phyloP scores from a whole-genome alignment of 2,888 invertebrate genomes.

The Crepidodera aurea region DNA sequence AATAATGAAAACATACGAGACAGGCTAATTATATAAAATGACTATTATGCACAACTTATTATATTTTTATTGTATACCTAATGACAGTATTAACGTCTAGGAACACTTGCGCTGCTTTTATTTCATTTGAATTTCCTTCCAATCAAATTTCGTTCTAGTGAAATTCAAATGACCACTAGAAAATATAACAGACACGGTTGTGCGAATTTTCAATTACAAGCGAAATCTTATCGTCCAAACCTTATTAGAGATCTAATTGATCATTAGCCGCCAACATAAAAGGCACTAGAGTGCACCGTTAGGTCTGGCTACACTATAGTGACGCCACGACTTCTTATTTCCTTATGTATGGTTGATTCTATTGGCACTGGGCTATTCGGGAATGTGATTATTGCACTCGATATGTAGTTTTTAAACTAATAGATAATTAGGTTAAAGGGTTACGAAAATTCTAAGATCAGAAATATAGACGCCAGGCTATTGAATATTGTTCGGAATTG shows the following conservation, averaged over 20 bases:
- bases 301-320: slow-evolving; percentile 16
- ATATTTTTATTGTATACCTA: too few species aligned
- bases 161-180: background rate
- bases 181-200: background rate
- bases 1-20: too few species aligned
- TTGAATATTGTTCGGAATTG: too few species aligned
- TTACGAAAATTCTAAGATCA: too few species aligned
- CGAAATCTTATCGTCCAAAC: slow-evolving; percentile 13
- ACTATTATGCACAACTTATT: too few species aligned
- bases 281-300: slow-evolving; percentile 20
- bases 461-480: too few species aligned
- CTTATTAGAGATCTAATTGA: slow-evolving; percentile 30
- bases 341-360: background rate
- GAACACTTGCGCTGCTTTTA: too few species aligned
- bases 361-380: background rate
- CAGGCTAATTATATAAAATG: too few species aligned
- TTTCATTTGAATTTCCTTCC: too few species aligned
- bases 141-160: background rate
- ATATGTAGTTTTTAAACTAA: too few species aligned
- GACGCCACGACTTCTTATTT: slow-evolving; percentile 17
- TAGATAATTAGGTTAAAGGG: too few species aligned
- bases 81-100: too few species aligned
- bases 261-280: slow-evolving; percentile 27
- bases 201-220: slow-evolving; percentile 14
- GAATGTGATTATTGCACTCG: background rate